Evolutionary conservation across 53 echinoderm and acorn worm species (phyloP).

Genomic region (Holothuria scabra): DNA sequence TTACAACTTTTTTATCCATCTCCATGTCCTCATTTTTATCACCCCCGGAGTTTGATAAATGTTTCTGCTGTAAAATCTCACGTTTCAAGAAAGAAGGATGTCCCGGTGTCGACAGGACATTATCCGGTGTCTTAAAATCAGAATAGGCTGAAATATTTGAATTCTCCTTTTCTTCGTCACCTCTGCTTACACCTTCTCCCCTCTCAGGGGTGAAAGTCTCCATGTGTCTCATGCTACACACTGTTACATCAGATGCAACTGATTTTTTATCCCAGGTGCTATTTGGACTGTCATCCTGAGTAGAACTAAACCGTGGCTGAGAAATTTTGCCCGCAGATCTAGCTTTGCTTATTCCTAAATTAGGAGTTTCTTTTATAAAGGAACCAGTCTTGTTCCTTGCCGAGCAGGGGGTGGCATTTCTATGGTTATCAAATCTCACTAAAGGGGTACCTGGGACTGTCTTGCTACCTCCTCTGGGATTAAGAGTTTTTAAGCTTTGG

Average conservation of each 20-base stretch:
- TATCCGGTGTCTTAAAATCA: no score
- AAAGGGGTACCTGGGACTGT: neutral
- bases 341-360: neutral
- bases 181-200: neutral
- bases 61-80: no score
- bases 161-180: neutral
- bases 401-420: neutral
- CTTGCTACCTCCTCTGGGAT: neutral
- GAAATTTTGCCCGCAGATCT: neutral
- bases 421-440: neutral
- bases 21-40: neutral
- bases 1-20: neutral
- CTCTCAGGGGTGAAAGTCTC: neutral
- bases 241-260: conserved; percentile 1
- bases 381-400: neutral
- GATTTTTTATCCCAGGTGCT: conserved; percentile 10
- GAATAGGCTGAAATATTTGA: no score
- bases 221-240: neutral
- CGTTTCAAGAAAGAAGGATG: no score
- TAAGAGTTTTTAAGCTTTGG: neutral
- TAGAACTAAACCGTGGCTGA: conserved; percentile 13
- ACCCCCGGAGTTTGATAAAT: no score
- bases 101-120: no score
- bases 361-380: conserved; percentile 26
- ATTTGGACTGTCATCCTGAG: conserved; percentile 22